Conservation (phyloP, 2,888 invertebrate genomes). For the Andrena praecox region DNA sequence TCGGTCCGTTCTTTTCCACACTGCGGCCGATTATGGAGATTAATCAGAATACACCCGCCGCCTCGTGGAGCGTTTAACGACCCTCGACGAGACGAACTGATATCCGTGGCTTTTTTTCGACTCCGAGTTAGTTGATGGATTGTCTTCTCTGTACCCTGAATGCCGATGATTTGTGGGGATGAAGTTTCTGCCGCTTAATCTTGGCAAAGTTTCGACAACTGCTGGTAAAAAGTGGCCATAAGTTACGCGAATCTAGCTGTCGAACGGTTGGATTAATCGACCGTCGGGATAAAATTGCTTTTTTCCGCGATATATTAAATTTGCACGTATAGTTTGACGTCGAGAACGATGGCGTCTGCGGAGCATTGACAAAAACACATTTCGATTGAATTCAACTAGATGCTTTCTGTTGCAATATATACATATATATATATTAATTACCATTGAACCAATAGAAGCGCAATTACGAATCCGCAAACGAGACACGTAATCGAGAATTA, state of each 20-base stretch:
- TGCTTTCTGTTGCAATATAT: neutral
- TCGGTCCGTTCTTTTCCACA: neutral
- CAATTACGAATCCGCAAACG: neutral
- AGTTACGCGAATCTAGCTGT: neutral
- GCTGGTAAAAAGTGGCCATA: constrained; percentile 30
- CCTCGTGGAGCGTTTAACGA: neutral
- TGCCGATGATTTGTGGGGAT: constrained; percentile 17
- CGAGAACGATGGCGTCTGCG: constrained; percentile 23
- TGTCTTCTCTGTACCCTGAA: constrained; percentile 6
- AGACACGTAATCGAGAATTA: constrained; percentile 10
- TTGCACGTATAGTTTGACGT: constrained; percentile 7
- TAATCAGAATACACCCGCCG: constrained; percentile 46
- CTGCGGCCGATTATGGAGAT: constrained; percentile 54
- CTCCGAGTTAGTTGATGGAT: constrained; percentile 26
- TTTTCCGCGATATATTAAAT: constrained; percentile 22
- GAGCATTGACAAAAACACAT: neutral
- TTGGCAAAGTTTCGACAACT: constrained; percentile 42
- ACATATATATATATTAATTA: neutral
- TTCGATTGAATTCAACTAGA: constrained; percentile 5
- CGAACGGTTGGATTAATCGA: constrained; percentile 43
- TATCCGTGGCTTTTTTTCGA: neutral
- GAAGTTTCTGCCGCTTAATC: constrained; percentile 48
- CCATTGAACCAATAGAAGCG: neutral
- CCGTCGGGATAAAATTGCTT: constrained; percentile 42
- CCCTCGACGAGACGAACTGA: neutral